Conservation (phyloP, 2,113 vertebrate genomes). For the Eulemur macaco region DNA sequence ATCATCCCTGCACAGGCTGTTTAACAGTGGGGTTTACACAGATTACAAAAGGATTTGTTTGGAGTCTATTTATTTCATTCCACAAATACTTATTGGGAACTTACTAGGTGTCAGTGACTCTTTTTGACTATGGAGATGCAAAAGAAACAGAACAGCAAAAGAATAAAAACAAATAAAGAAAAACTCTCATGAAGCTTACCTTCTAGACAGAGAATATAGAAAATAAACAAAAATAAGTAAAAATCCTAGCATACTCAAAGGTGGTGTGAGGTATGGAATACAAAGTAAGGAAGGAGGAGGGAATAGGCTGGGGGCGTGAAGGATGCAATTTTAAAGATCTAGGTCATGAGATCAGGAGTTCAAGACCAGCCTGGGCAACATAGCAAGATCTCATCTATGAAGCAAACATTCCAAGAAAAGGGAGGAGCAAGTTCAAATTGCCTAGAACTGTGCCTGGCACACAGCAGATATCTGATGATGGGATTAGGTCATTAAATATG, state of each 20-base stretch:
- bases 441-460: neutral
- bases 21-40: neutral
- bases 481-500: too few relatives aligned
- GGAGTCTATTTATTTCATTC: neutral
- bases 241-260: neutral
- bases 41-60: neutral
- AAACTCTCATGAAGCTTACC: neutral
- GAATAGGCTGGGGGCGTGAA: neutral
- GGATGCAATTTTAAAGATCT: neutral
- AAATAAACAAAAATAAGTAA: neutral
- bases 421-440: neutral
- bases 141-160: neutral
- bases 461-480: neutral
- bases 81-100: neutral
- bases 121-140: neutral
- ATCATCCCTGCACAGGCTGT: neutral
- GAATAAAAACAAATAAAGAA: neutral
- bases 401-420: neutral
- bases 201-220: neutral
- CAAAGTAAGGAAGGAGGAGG: neutral
- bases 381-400: too few relatives aligned
- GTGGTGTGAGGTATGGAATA: neutral
- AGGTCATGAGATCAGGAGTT: neutral
- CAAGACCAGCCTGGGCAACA: too few relatives aligned
- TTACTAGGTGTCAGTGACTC: neutral